Evolutionary conservation across 2,888 invertebrate species (phyloP), one percentile per base, ranked within the genome.

Genomic region (Pterostichus niger): DNA sequence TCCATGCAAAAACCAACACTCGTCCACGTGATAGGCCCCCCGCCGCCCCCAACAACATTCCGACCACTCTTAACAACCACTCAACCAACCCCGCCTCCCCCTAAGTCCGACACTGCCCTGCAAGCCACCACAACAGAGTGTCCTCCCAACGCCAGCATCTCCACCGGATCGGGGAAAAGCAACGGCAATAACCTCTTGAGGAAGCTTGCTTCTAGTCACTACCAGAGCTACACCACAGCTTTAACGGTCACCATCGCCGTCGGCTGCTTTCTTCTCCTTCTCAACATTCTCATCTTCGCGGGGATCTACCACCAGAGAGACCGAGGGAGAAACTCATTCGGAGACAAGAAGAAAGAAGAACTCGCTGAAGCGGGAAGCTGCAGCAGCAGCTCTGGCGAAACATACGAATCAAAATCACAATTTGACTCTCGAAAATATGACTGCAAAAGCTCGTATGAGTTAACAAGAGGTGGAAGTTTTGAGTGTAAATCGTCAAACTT

Each of bases 151-250:
- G 89, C 91, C 84, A 92, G 68, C 46, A 10, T 73, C 11, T n/a
- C 92, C 84, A 86, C 90, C 85, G 86, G 83, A 83, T 88, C 88
- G 85, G 89, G 88, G 86, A 86, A 81, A 89, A 90, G 86, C 88
- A 92, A 92, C 6, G 94, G 94, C 80, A 95, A 94, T 85, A 92
- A 93, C 87, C 94, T 95, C 84, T 91, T 96, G 2, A 90, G 96
- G 64, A 93, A 95, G 49, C 94, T 96, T 71, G 95, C 96, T n/a
- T 94, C 94, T 10, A 95, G 94, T 84, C 96, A 96, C 87, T 96
- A 96, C 87, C 96, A 96, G 88, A 96, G 96, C 84, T 97, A 97
- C 89, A 96, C 97, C 6, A 96, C 97, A 0, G 97, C 97, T 0
- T 91, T 97, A 15, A 95, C 96, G 6, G 96, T 97, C 35, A 97